These are phyloP conservation scores for Crypturellus undulatus DNA, from an alignment of 2,113 vertebrate genomes.

Conservation along the genomic window DNA sequence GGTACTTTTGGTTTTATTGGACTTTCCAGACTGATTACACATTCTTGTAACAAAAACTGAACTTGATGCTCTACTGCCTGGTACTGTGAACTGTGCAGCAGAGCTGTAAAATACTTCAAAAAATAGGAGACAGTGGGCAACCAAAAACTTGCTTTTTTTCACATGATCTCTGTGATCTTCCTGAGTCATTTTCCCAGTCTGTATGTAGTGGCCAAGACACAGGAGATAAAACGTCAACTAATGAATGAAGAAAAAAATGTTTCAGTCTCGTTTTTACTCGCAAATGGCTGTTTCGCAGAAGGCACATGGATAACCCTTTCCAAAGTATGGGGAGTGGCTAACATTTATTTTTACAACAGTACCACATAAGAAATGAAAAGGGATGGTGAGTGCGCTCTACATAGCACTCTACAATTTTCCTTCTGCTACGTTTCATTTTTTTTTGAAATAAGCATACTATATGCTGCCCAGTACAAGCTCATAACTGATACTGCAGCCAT, in stretches of 20 bases:
- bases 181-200: slow-evolving; percentile 10
- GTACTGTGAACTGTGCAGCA: not conserved
- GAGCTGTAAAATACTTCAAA: not conserved
- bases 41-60: not conserved
- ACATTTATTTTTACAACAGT: not conserved
- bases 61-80: not conserved
- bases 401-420: not conserved
- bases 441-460: not conserved
- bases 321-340: not conserved
- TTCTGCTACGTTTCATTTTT: not conserved
- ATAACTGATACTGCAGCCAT: not conserved
- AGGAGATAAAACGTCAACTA: not conserved
- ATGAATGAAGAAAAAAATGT: not conserved
- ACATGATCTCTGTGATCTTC: not conserved
- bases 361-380: not conserved
- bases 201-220: not conserved
- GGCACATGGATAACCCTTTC: not conserved
- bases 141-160: not conserved
- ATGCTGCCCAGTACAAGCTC: not conserved
- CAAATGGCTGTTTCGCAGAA: not conserved
- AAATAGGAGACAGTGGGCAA: not conserved
- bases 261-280: not conserved
- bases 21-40: slow-evolving; percentile 46
- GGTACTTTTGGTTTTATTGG: not conserved
- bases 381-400: not conserved